Percentiles rank a stretch among this genome's conserved stretches.
Evolutionary conservation across 2,888 invertebrate species (phyloP).

Genomic region (Melikaiella ostensackeni): DNA sequence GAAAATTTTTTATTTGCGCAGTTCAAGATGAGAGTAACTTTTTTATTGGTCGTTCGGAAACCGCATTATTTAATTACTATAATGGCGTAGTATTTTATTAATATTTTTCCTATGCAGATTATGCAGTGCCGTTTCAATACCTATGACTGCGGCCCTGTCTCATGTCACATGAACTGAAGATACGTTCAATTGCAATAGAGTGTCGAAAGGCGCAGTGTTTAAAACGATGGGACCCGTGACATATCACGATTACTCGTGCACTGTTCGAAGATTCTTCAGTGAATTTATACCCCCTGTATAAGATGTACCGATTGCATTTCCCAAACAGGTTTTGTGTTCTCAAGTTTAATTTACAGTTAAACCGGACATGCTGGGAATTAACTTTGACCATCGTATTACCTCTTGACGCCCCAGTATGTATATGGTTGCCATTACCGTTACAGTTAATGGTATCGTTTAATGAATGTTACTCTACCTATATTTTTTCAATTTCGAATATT

Average conservation of each 20-base stretch:
- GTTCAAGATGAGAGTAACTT: no score
- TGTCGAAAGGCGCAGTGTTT: slow-evolving; percentile 30
- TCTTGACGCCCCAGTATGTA: slow-evolving; percentile 33
- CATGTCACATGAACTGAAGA: slow-evolving; percentile 29
- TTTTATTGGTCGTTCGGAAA: no score
- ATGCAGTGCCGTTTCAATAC: background rate
- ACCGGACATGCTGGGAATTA: slow-evolving; percentile 24
- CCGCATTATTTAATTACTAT: no score
- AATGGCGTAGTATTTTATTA: no score
- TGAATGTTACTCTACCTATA: background rate
- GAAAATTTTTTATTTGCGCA: no score
- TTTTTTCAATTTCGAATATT: slow-evolving; percentile 11
- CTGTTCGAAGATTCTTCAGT: slow-evolving; percentile 15
- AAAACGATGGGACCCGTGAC: slow-evolving; percentile 24
- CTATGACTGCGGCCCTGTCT: background rate
- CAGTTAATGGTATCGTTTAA: slow-evolving; percentile 29
- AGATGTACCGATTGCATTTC: slow-evolving; percentile 16
- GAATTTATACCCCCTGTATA: slow-evolving; percentile 1
- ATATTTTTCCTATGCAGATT: no score
- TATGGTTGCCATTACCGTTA: slow-evolving; percentile 32
- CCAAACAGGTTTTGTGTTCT: slow-evolving; percentile 31
- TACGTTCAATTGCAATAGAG: slow-evolving; percentile 16
- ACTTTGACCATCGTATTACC: slow-evolving; percentile 23
- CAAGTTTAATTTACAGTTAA: slow-evolving; percentile 38
- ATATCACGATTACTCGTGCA: slow-evolving; percentile 39